phyloP scores from a whole-genome alignment of 1,140 invertebrate species.

The Babylonia areolata region DNA sequence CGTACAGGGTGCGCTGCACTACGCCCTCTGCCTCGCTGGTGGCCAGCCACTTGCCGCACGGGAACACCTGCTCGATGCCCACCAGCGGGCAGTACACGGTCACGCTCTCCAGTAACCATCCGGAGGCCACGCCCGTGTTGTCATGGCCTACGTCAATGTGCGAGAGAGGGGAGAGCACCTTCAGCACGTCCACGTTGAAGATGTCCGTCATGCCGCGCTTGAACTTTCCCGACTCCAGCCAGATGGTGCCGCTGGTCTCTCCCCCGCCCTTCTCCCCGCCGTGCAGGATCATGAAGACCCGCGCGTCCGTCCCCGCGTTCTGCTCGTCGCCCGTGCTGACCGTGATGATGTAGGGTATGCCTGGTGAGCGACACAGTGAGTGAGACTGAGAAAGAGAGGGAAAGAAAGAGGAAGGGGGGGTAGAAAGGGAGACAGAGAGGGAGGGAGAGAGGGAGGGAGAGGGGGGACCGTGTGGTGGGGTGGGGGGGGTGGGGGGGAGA shows the following conservation, averaged over 20 bases:
- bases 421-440: too few relatives aligned
- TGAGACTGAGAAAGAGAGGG: too few relatives aligned
- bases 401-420: too few relatives aligned
- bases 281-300: slow-evolving; percentile 73
- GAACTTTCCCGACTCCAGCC: slow-evolving; percentile 73
- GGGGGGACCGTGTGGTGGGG: too few relatives aligned
- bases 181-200: slow-evolving; percentile 71
- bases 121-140: slow-evolving; percentile 69
- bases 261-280: slow-evolving; percentile 67
- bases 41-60: slow-evolving; percentile 74
- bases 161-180: slow-evolving; percentile 72
- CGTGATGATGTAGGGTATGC: slow-evolving; percentile 73
- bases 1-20: slow-evolving; percentile 72
- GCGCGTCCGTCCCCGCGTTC: slow-evolving; percentile 72
- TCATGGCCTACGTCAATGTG: slow-evolving; percentile 74
- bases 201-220: slow-evolving; percentile 70
- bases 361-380: slow-evolving; percentile 43
- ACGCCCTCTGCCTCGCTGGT: slow-evolving; percentile 71
- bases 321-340: slow-evolving; percentile 72
- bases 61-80: slow-evolving; percentile 75
- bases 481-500: too few relatives aligned
- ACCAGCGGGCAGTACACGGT: slow-evolving; percentile 70
- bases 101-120: slow-evolving; percentile 73
- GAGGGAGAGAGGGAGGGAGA: too few relatives aligned
- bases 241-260: slow-evolving; percentile 73